Percentiles rank a stretch among this genome's conserved stretches.
These are phyloP conservation scores for Clunio marinus DNA, from an alignment of 2,888 invertebrate species.

Conservation along the genomic window DNA sequence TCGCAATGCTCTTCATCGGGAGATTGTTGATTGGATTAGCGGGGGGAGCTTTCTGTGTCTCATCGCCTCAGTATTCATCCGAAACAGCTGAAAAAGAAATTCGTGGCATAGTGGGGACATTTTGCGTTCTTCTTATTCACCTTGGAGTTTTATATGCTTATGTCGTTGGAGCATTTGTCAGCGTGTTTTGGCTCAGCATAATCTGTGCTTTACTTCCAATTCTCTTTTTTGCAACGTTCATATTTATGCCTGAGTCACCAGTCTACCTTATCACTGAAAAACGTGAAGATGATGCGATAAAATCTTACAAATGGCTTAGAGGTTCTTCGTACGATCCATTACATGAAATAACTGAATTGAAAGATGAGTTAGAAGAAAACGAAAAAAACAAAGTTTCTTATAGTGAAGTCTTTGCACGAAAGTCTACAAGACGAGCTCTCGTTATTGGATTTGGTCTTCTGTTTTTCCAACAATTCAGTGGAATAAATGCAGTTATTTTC, in stretches of 20 bases:
- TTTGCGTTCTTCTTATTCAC: constrained; percentile 73
- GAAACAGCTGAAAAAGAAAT: constrained; percentile 76
- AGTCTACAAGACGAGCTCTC: constrained; percentile 59
- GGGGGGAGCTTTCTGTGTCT: constrained; percentile 69
- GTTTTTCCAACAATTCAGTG: constrained; percentile 60
- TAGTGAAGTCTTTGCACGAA: constrained; percentile 59
- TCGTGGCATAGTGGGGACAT: constrained; percentile 72
- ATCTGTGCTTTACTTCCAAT: constrained; percentile 63
- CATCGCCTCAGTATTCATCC: constrained; percentile 70
- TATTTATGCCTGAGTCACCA: constrained; percentile 78
- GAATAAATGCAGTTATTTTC: constrained; percentile 27
- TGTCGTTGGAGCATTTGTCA: constrained; percentile 58
- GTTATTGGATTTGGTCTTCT: constrained; percentile 67
- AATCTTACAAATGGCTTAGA: constrained; percentile 62
- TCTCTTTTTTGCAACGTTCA: constrained; percentile 60
- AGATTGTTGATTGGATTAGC: constrained; percentile 69
- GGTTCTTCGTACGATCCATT: constrained; percentile 62
- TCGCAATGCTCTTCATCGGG: constrained; percentile 61
- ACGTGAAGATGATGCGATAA: constrained; percentile 58
- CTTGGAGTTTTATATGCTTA: constrained; percentile 71
- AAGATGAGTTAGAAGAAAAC: constrained; percentile 53
- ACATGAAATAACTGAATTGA: constrained; percentile 57
- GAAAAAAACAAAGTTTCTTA: constrained; percentile 57
- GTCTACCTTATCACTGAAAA: constrained; percentile 60
- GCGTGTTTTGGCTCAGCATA: constrained; percentile 60